Evolutionary conservation across 2,888 invertebrate species (phyloP).

Genomic region (Leucoma salicis): DNA sequence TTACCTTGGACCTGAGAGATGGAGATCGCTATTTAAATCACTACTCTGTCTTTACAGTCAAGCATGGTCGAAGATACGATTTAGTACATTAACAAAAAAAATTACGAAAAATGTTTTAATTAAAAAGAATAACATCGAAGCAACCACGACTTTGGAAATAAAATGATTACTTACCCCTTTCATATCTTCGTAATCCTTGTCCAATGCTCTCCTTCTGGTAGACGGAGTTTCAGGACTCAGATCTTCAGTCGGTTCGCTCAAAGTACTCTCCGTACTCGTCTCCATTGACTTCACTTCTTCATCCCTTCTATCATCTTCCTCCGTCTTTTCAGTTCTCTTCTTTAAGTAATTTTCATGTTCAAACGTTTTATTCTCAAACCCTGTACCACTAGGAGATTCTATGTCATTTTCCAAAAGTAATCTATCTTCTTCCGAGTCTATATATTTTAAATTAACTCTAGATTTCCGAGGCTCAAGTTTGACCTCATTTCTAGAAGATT

Average conservation of each 20-base stretch:
- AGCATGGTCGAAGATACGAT: too few species aligned
- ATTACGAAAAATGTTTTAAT: too few species aligned
- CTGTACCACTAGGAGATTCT: constrained; percentile 73
- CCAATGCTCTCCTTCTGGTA: constrained; percentile 58
- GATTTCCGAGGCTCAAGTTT: constrained; percentile 44
- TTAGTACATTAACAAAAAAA: too few species aligned
- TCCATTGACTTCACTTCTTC: constrained; percentile 71
- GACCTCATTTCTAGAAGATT: constrained; percentile 39
- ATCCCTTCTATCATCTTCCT: constrained; percentile 44
- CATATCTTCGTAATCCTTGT: constrained; percentile 64
- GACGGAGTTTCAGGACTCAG: constrained; percentile 67
- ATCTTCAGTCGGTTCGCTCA: constrained; percentile 68
- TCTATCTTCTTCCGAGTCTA: constrained; percentile 65
- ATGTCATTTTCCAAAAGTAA: constrained; percentile 66
- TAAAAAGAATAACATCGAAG: too few species aligned
- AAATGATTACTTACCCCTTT: constrained; percentile 65
- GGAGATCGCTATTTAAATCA: too few species aligned
- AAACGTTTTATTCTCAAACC: constrained; percentile 75
- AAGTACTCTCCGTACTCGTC: constrained; percentile 70
- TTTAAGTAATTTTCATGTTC: constrained; percentile 75
- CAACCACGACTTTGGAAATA: constrained; percentile 21
- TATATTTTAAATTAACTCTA: constrained; percentile 59
- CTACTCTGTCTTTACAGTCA: too few species aligned
- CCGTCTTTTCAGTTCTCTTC: constrained; percentile 67
- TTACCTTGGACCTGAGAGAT: too few species aligned